A percentile compares a stretch with the other conserved stretches of the same genome.
Evolutionary conservation across 2,113 vertebrate species (phyloP).

Genomic region (Rallus limicola): DNA sequence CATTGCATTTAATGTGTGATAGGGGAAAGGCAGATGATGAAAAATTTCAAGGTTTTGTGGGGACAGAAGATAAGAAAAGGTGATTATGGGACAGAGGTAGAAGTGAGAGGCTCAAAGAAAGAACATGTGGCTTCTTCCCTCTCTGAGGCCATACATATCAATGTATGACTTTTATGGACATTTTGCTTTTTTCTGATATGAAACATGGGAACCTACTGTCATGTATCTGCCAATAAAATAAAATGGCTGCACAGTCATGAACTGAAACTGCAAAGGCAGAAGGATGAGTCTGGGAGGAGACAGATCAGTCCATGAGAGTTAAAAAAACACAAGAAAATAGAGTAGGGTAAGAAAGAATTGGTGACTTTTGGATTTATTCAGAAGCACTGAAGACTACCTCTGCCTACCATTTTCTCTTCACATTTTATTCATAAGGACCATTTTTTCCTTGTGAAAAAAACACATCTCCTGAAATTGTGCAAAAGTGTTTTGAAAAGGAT

Average conservation of each 20-base stretch:
- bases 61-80: not conserved
- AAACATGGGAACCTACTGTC: not conserved
- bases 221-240: not conserved
- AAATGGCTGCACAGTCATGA: not conserved
- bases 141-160: not conserved
- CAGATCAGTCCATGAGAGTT: not conserved
- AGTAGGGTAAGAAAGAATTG: not conserved
- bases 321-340: not conserved
- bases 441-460: not conserved
- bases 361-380: not conserved
- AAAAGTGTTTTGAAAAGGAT: conserved; percentile 50
- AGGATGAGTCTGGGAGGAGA: not conserved
- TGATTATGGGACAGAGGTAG: not conserved
- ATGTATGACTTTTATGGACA: fast-evolving
- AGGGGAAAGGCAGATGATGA: not conserved
- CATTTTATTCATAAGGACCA: not conserved
- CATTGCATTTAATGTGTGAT: not conserved
- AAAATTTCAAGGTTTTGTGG: not conserved
- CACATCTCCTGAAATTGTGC: conserved; percentile 7
- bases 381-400: not conserved
- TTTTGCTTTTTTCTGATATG: not conserved
- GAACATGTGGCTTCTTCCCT: not conserved
- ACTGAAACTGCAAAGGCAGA: not conserved
- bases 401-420: not conserved
- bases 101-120: not conserved